phyloP scores from a whole-genome alignment of 2,888 invertebrate genomes.

The Teinopalpus imperialis region DNA sequence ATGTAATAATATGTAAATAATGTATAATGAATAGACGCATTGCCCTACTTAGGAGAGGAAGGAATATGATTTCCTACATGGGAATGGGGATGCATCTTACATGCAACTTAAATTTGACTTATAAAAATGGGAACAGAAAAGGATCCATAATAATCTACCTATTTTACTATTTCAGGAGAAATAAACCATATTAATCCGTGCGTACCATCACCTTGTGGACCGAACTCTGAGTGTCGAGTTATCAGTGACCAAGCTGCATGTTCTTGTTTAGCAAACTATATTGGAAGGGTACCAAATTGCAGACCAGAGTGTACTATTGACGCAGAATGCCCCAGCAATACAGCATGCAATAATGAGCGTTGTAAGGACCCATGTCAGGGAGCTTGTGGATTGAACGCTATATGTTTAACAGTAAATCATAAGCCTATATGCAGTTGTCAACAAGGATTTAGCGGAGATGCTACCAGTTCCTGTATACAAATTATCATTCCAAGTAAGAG shows the following conservation, averaged over 20 bases:
- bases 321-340: constrained; percentile 90
- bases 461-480: constrained; percentile 84
- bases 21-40: too few species aligned
- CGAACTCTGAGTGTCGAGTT: constrained; percentile 90
- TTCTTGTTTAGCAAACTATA: constrained; percentile 89
- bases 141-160: constrained; percentile 62
- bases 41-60: too few species aligned
- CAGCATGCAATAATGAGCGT: constrained; percentile 90
- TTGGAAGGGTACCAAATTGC: constrained; percentile 93
- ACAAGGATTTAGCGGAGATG: constrained; percentile 91
- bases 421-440: constrained; percentile 90
- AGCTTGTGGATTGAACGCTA: constrained; percentile 88
- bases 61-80: too few species aligned
- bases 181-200: constrained; percentile 84
- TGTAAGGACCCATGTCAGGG: constrained; percentile 93
- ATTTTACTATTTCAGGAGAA: constrained; percentile 36
- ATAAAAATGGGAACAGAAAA: too few species aligned
- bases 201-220: constrained; percentile 91
- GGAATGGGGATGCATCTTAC: too few species aligned
- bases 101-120: too few species aligned
- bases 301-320: constrained; percentile 91
- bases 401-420: constrained; percentile 93
- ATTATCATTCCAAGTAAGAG: constrained; percentile 71
- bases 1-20: constrained; percentile 83
- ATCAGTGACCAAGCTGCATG: constrained; percentile 93